Evolutionary conservation across 2,797 vertebrate genomes (phyloP).

Genomic region (Sebastes vulpes): DNA sequence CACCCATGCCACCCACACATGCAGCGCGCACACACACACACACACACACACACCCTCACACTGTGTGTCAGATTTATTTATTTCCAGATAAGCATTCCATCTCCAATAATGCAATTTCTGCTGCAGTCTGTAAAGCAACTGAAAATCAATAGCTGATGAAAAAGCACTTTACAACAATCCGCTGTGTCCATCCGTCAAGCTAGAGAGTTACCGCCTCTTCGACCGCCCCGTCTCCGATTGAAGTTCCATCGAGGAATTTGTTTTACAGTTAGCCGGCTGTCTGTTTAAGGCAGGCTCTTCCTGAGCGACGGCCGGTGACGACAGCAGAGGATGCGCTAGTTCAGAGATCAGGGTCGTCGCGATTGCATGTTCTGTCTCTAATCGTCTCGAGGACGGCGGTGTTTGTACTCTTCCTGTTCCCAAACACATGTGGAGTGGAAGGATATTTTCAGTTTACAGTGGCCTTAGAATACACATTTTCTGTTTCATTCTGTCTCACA

Average conservation of each 20-base stretch:
- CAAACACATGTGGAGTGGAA: constrained; percentile 49
- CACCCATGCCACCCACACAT: constrained; percentile 44
- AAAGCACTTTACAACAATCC: constrained; percentile 59
- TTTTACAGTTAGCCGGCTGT: constrained; percentile 22
- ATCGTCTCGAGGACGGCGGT: constrained; percentile 54
- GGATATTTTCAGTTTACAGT: constrained; percentile 47
- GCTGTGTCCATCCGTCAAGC: constrained; percentile 17
- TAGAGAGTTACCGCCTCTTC: constrained; percentile 35
- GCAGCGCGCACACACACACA: background rate
- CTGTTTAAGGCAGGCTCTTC: constrained; percentile 49
- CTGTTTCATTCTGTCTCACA: background rate
- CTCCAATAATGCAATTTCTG: constrained; percentile 59
- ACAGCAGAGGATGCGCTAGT: constrained; percentile 62
- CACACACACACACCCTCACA: background rate
- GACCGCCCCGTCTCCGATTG: constrained; percentile 7
- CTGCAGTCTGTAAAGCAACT: constrained; percentile 56
- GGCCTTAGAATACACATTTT: constrained; percentile 41
- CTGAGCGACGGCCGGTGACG: constrained; percentile 44
- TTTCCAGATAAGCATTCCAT: constrained; percentile 52
- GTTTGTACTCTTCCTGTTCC: constrained; percentile 72
- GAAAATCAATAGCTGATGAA: constrained; percentile 72
- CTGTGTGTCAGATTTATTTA: constrained; percentile 57
- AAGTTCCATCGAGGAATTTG: constrained; percentile 46
- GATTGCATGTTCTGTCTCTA: constrained; percentile 47
- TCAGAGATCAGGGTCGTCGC: constrained; percentile 67